phyloP scores from a whole-genome alignment of 2,113 vertebrate species.

The Bothrops jararaca region DNA sequence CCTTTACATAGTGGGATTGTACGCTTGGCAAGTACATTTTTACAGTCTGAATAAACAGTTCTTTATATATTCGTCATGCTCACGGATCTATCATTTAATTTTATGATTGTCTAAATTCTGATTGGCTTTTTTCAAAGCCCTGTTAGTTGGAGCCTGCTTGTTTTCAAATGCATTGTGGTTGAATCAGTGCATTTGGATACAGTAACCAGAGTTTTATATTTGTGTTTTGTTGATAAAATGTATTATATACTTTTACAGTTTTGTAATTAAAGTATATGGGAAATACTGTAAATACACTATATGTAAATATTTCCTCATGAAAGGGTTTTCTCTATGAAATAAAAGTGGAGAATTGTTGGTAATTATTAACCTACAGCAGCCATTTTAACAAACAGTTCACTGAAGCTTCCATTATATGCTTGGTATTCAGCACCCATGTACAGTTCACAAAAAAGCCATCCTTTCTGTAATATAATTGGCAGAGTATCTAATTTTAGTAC shows the following conservation, averaged over 20 bases:
- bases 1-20: not conserved
- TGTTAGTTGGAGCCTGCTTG: conserved; percentile 38
- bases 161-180: conserved; percentile 1
- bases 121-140: conserved; percentile 11
- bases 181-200: conserved; percentile 1
- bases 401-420: not conserved
- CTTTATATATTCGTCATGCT: not conserved
- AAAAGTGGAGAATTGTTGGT: conserved; percentile 43
- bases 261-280: conserved; percentile 25
- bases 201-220: conserved; percentile 28
- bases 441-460: not conserved
- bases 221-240: conserved; percentile 26
- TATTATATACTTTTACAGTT: conserved; percentile 37
- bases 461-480: not conserved
- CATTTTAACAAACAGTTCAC: conserved; percentile 4
- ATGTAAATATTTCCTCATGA: conserved; percentile 30
- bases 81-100: conserved; percentile 41
- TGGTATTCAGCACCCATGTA: conserved; percentile 8
- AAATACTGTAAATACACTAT: conserved; percentile 29
- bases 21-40: conserved; percentile 30
- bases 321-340: conserved; percentile 30
- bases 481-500: not conserved
- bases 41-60: conserved; percentile 13
- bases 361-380: not conserved
- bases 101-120: conserved; percentile 23